Evolutionary conservation across 2,888 invertebrate genomes (phyloP), one percentile per base, ranked within the genome.

Genomic region (Leptinotarsa peninsularis): DNA sequence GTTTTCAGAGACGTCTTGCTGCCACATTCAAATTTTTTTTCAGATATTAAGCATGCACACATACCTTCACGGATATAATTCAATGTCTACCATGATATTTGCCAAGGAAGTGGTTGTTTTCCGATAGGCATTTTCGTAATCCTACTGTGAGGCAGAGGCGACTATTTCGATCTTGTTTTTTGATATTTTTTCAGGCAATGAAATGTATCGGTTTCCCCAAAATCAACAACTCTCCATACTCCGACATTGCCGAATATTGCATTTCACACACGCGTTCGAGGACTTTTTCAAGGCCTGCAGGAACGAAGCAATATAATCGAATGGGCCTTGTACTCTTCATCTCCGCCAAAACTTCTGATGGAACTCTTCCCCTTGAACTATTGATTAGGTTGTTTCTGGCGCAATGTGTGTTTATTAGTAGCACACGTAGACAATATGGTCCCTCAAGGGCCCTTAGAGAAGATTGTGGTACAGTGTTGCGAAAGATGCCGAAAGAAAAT

Each of bases 401-500:
- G 80, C 82, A 84, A 84, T 85, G 84, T 81, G 81, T 81, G 83
- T 83, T 81, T 83, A 82, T 82, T 82, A 81, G 81, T 80, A 83
- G 80, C 76, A 74, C 75, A 79, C 76, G 79, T 79, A 84, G 85
- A 85, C 85, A 85, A 86, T 86, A 84, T 74, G 63, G 84, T 85
- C 85, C 84, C 85, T 70, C 71, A 84, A 83, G 86, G 81, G 82
- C 85, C 84, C 85, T 86, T 82, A 82, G 79, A 78, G 84, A 85
- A 85, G 85, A 86, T 86, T 86, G 85, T 84, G 82, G 83, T 81
- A 74, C 76, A 68, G 70, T 75, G 76, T 73, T 76, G 75, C 74
- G 76, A 78, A 76, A 76, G 76, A 75, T 69, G 68, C 75, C 72
- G 78, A 81, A 81, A 83, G 83, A 81, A 83, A 83, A 85, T 83